A percentile compares a stretch with the other conserved stretches of the same genome.
Evolutionary conservation across 1,140 invertebrate genomes (phyloP).

Genomic region (Hylyphantes graminicola): DNA sequence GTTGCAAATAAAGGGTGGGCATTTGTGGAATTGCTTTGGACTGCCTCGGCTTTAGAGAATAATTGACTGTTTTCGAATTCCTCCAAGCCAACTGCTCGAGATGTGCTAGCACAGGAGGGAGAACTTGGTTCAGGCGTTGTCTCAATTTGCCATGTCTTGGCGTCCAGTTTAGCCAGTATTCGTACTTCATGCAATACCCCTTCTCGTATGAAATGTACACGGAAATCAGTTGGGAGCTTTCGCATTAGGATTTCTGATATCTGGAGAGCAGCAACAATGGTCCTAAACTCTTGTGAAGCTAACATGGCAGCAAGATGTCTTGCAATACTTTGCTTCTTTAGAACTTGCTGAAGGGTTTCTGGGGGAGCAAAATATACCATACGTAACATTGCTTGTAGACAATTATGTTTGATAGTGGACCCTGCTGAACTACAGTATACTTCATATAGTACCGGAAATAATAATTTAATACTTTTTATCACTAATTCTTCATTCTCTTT

Average conservation of each 20-base stretch:
- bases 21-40: not conserved
- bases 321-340: slow-evolving; percentile 94
- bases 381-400: slow-evolving; percentile 92
- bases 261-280: slow-evolving; percentile 94
- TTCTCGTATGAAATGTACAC: slow-evolving; percentile 93
- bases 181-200: slow-evolving; percentile 93
- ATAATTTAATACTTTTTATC: slow-evolving; percentile 82
- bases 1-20: not conserved
- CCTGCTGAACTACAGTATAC: slow-evolving; percentile 97
- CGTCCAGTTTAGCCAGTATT: slow-evolving; percentile 77
- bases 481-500: slow-evolving; percentile 78
- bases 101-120: not conserved
- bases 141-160: slow-evolving; percentile 42
- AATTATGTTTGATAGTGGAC: slow-evolving; percentile 94
- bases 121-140: slow-evolving; percentile 13
- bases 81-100: not conserved
- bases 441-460: slow-evolving; percentile 91
- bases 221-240: slow-evolving; percentile 93
- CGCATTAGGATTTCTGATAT: slow-evolving; percentile 98
- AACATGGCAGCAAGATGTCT: slow-evolving; percentile 97
- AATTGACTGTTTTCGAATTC: not conserved
- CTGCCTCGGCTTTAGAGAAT: slow-evolving; percentile 10
- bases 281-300: slow-evolving; percentile 92
- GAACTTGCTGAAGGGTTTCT: slow-evolving; percentile 75
- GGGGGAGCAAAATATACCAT: slow-evolving; percentile 91